phyloP scores from a whole-genome alignment of 2,888 invertebrate genomes.

The Chalcosyrphus nemorum region DNA sequence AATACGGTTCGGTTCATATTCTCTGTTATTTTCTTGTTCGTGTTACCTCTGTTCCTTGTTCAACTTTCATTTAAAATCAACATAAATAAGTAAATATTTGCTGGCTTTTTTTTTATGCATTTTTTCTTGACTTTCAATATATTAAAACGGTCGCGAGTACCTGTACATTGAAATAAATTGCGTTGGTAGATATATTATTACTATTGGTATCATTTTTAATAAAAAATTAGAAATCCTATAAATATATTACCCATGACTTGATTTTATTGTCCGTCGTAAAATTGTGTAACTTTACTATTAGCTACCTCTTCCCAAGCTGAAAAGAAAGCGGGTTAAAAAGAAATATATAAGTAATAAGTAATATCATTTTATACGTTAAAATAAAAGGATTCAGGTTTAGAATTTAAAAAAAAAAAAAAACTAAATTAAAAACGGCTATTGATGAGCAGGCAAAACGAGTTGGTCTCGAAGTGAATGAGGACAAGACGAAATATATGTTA shows the following conservation, averaged over 20 bases:
- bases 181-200: constrained; percentile 58
- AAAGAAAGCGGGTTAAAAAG: too few relatives aligned
- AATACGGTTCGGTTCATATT: constrained; percentile 6
- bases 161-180: constrained; percentile 60
- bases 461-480: too few relatives aligned
- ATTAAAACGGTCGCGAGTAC: constrained; percentile 45
- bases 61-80: constrained; percentile 30
- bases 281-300: constrained; percentile 84
- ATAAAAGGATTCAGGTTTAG: too few relatives aligned
- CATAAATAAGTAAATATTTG: constrained; percentile 47
- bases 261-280: constrained; percentile 84
- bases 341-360: neutral
- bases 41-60: neutral
- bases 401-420: too few relatives aligned
- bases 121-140: constrained; percentile 62
- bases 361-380: too few relatives aligned
- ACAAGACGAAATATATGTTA: too few relatives aligned
- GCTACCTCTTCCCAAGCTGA: constrained; percentile 90
- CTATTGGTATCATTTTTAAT: constrained; percentile 28
- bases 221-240: constrained; percentile 67
- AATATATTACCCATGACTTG: constrained; percentile 60
- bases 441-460: too few relatives aligned
- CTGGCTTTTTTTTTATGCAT: constrained; percentile 44
- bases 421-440: too few relatives aligned
- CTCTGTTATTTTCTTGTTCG: constrained; percentile 25